Evolutionary conservation across 1,140 invertebrate species (phyloP).

Genomic region (Eumaeus atala): DNA sequence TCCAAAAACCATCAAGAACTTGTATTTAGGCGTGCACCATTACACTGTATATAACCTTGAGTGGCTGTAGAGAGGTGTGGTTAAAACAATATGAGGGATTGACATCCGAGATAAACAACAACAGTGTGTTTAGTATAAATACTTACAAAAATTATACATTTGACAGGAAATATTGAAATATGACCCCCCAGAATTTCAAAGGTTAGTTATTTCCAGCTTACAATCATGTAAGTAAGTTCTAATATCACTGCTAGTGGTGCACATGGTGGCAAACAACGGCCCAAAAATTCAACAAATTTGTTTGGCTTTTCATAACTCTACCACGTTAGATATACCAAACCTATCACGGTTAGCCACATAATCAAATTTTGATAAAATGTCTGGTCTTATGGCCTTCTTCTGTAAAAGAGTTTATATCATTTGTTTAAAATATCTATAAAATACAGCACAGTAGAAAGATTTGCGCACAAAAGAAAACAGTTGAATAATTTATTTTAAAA

Average conservation of each 20-base stretch:
- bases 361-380: constrained; percentile 1
- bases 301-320: constrained; percentile 5
- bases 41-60: too few relatives aligned
- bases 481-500: too few relatives aligned
- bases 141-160: constrained; percentile 26
- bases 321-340: constrained; percentile 1
- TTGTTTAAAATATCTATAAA: not conserved
- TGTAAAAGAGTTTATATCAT: not conserved
- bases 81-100: too few relatives aligned
- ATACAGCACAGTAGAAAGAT: too few relatives aligned
- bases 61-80: too few relatives aligned
- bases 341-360: not conserved
- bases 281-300: not conserved
- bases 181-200: constrained; percentile 29
- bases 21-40: too few relatives aligned
- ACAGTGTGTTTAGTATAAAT: not conserved
- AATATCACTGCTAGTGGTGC: not conserved
- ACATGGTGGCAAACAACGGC: not conserved
- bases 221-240: constrained; percentile 1
- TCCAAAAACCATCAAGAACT: too few relatives aligned
- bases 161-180: constrained; percentile 29
- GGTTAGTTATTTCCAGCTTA: constrained; percentile 21
- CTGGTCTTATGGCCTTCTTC: not conserved
- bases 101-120: too few relatives aligned
- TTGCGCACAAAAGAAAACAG: too few relatives aligned